Conservation (phyloP, 23 tunicate species). For the Halocynthia roretzi region DNA sequence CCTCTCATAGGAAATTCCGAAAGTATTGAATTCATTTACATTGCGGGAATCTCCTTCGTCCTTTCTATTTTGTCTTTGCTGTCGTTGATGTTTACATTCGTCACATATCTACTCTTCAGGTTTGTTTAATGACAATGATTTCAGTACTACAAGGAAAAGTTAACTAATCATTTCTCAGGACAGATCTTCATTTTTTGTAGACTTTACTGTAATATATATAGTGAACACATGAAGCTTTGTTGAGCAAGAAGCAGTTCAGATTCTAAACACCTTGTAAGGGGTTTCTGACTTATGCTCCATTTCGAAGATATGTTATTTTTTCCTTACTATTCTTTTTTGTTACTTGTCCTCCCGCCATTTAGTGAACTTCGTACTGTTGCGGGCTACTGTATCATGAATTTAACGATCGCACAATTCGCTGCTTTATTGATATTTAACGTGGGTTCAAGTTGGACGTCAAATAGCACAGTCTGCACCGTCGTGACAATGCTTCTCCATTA, state of each 20-base stretch:
- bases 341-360: not conserved
- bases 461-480: constrained; percentile 41
- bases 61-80: too few relatives aligned
- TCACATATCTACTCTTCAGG: too few relatives aligned
- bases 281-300: not conserved
- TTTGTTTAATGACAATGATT: too few relatives aligned
- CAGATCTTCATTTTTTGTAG: too few relatives aligned
- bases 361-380: constrained; percentile 74
- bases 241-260: not conserved
- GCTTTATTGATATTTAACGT: constrained; percentile 48
- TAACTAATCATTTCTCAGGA: too few relatives aligned
- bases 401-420: constrained; percentile 52
- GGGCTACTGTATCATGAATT: constrained; percentile 71
- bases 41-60: not conserved
- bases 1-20: too few relatives aligned
- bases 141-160: too few relatives aligned
- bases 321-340: not conserved
- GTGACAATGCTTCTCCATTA: constrained; percentile 62
- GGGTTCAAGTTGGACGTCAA: constrained; percentile 38
- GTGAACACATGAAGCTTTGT: too few relatives aligned
- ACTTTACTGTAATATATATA: too few relatives aligned
- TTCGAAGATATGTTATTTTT: not conserved
- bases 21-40: too few relatives aligned
- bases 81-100: too few relatives aligned
- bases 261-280: not conserved